Percentiles rank a stretch among this genome's conserved stretches.
Conservation (phyloP, 1,140 invertebrate genomes). For the Drosophila guanche region DNA sequence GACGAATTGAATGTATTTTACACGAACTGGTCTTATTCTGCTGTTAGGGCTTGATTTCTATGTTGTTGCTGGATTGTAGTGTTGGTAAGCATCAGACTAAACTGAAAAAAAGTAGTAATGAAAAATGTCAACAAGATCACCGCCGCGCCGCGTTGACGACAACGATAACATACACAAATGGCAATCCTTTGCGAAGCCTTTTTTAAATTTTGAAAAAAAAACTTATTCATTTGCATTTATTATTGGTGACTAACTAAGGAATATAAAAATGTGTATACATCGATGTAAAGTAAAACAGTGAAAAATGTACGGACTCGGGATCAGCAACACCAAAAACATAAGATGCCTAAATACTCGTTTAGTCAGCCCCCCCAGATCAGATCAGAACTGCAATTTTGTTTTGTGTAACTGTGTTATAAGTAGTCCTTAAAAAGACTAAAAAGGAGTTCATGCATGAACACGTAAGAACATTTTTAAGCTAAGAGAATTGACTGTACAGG, state of each 20-base stretch:
- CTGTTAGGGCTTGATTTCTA: slow-evolving; percentile 10
- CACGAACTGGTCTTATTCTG: too few relatives aligned
- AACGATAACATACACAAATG: slow-evolving; percentile 63
- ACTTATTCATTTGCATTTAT: slow-evolving; percentile 54
- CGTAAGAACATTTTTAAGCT: too few relatives aligned
- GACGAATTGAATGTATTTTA: too few relatives aligned
- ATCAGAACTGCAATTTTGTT: too few relatives aligned
- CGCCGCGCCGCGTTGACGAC: slow-evolving; percentile 63
- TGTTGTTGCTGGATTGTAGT: slow-evolving; percentile 44
- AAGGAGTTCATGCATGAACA: too few relatives aligned
- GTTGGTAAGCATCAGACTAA: slow-evolving; percentile 56
- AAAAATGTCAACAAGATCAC: slow-evolving; percentile 74
- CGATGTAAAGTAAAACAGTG: slow-evolving; percentile 8
- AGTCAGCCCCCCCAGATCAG: too few relatives aligned
- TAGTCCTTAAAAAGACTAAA: too few relatives aligned
- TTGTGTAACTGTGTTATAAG: too few relatives aligned
- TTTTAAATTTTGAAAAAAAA: slow-evolving; percentile 42
- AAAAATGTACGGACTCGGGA: too few relatives aligned
- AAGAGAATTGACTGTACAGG: too few relatives aligned
- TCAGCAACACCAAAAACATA: too few relatives aligned
- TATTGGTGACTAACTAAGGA: slow-evolving; percentile 41
- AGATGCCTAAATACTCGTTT: too few relatives aligned
- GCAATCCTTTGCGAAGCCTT: slow-evolving; percentile 58
- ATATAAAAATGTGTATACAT: slow-evolving; percentile 29
- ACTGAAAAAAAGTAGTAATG: slow-evolving; percentile 82